phyloP scores from a whole-genome alignment of 1,140 invertebrate species.

The Drosophila cardini region DNA sequence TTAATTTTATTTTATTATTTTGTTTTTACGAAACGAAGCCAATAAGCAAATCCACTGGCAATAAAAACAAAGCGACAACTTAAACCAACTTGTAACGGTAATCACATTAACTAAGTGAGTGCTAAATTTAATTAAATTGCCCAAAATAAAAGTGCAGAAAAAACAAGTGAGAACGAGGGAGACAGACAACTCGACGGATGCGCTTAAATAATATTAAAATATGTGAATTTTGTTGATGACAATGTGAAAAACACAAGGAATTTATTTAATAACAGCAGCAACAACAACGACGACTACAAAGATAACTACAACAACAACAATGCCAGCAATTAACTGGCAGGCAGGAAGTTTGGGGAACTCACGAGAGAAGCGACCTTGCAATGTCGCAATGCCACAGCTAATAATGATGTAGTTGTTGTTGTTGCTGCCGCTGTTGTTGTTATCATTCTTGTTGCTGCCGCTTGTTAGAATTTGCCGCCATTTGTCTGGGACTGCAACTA shows the following conservation, averaged over 20 bases:
- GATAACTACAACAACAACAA: conserved; percentile 56
- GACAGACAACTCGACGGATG: conserved; percentile 49
- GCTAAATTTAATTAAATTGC: conserved; percentile 73
- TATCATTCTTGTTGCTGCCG: conserved; percentile 13
- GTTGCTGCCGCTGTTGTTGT: conserved; percentile 7
- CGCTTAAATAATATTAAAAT: conserved; percentile 64
- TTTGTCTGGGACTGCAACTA: conserved; percentile 58
- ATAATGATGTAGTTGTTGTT: conserved; percentile 12
- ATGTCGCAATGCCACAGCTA: conserved; percentile 57
- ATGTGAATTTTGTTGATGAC: conserved; percentile 60
- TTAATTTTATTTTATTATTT: too few species aligned
- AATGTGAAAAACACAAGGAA: conserved; percentile 66
- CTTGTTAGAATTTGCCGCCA: conserved; percentile 70
- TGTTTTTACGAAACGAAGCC: conserved; percentile 10
- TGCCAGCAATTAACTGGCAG: conserved; percentile 62
- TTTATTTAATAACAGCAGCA: conserved; percentile 61
- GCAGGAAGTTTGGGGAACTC: conserved; percentile 70
- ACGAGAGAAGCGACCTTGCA: conserved; percentile 69
- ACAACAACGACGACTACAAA: conserved; percentile 28
- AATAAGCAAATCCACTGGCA: conserved; percentile 42
- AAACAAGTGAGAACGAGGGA: conserved; percentile 21
- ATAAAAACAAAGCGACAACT: conserved; percentile 26
- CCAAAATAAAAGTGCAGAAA: conserved; percentile 57
- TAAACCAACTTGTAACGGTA: conserved; percentile 56
- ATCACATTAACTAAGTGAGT: conserved; percentile 68